Evolutionary conservation across 2,888 invertebrate genomes (phyloP).

Genomic region (Chalcis sispes): DNA sequence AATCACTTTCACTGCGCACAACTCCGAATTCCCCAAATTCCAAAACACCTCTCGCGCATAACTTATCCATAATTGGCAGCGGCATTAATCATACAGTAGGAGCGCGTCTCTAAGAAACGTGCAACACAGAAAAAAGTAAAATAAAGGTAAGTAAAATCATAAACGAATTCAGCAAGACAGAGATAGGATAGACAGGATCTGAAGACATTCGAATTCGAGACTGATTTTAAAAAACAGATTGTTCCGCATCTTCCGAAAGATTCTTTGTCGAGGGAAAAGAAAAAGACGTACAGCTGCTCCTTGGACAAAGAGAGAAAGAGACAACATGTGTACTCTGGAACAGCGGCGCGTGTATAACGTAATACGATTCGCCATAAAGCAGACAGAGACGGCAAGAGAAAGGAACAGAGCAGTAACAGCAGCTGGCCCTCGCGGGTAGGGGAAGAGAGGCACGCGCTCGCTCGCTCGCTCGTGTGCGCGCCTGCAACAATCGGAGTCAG

Average conservation of each 20-base stretch:
- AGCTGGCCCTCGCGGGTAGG: slow-evolving; percentile 22
- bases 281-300: not conserved
- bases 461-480: slow-evolving; percentile 58
- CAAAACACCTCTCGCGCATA: not conserved
- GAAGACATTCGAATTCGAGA: slow-evolving; percentile 2
- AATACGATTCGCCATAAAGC: too few species aligned
- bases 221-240: slow-evolving; percentile 12
- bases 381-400: slow-evolving; percentile 14
- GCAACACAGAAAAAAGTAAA: too few species aligned
- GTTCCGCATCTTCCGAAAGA: too few species aligned
- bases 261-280: slow-evolving; percentile 33
- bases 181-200: too few species aligned
- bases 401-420: slow-evolving; percentile 22
- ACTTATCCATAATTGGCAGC: not conserved
- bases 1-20: slow-evolving; percentile 42
- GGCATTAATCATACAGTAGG: not conserved
- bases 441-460: slow-evolving; percentile 50
- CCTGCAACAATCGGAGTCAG: slow-evolving; percentile 65
- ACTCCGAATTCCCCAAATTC: slow-evolving; percentile 35
- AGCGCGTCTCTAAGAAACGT: not conserved
- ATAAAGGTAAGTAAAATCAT: too few species aligned
- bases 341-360: not conserved
- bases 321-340: not conserved
- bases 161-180: too few species aligned
- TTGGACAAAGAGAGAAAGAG: slow-evolving; percentile 8